Evolutionary conservation across 1,140 invertebrate species (phyloP), one percentile per base, ranked within the genome.

Genomic region (Lordiphosa clarofinis): DNA sequence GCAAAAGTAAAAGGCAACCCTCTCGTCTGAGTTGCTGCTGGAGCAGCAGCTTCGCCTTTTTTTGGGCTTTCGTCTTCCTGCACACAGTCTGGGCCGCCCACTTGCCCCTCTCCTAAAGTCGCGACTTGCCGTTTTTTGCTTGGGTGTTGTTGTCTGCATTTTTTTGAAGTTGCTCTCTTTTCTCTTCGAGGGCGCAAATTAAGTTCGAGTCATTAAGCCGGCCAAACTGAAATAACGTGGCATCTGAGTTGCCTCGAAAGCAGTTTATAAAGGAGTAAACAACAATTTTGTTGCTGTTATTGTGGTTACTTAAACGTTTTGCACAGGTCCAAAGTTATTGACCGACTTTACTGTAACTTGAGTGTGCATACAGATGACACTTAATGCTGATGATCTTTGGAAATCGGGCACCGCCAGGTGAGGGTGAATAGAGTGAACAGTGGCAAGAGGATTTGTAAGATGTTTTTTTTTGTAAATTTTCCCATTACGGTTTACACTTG

Each of bases 91-190:
- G 62, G 36, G 65, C 46, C 54, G 38, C 76, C 64, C 62, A 68
- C 62, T 68, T 15, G 1, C 48, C 43, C 39, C 43, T 33, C 46
- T 10, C 13, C 11, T 12, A 15, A n/a, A 11, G 4, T 28, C n/a
- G 39, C 36, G 52, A 50, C 4, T 24, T 46, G 19, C 37, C 15
- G 37, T 35, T 42, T 54, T 56, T 65, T 60, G 40, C 53, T 47
- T 81, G 78, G 78, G 73, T 82, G 78, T 84, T 82, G 68, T 84
- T 82, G 68, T 84, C 73, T 82, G 68, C 54, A 57, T 84, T 73
- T 62, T 84, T 28, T 53, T 40, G 15, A 15, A 15, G 15, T 67
- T 67, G 35, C 24, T 5, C 36, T 69, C 35, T 42, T 19, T 40
- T 46, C 37, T 63, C 37, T 64, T 52, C 46, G 68, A 76, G 68